Evolutionary conservation across 2,888 invertebrate genomes (phyloP), one percentile per base, ranked within the genome.

Genomic region (Cosmia pyralina): DNA sequence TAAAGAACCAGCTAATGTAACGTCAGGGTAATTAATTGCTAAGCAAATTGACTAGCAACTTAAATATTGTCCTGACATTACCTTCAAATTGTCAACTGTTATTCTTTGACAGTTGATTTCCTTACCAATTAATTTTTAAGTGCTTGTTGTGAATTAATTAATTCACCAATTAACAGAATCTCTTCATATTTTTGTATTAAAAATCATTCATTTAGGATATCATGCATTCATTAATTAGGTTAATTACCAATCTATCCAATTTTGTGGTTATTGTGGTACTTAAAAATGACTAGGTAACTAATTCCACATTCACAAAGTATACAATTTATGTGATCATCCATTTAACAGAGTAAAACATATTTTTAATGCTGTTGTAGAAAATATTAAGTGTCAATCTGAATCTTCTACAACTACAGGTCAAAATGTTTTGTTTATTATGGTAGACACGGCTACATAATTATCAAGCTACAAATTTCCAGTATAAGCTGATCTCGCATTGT

Each of bases 211-310:
- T 63, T 58, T 19, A 52, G 62, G 13, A 19, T 52, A 8, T 79
- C 38, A n/a, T 50, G 13, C 48, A 17, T 52, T 52, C 15, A 64
- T 58, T 53, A 19, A 73, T 80, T 58, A 53, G 28, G 28, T 73
- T 63, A n/a, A 13, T 17, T 63, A 8, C 13, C 22, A 46, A 28
- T 64, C 0, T 63, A 15, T 46, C 22, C 13, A 63, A 41, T 71
- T 41, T 13, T 15, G 52, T 63, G 52, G 72, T 58, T 41, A 10
- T n/a, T 28, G 46, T 46, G 63, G 79, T 63, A 50, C 15, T 52
- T 50, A 5, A 50, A 74, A 72, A 44, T 22, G 0, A 70, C 17
- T 13, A 2, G 2, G 8, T 34, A n/a, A 48, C 17, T 57, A 28
- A 46, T 28, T 10, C 4, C 17, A 28, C 28, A 34, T 22, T 50